Conservation (phyloP, 2,888 invertebrate genomes). For the Abscondita cerata region DNA sequence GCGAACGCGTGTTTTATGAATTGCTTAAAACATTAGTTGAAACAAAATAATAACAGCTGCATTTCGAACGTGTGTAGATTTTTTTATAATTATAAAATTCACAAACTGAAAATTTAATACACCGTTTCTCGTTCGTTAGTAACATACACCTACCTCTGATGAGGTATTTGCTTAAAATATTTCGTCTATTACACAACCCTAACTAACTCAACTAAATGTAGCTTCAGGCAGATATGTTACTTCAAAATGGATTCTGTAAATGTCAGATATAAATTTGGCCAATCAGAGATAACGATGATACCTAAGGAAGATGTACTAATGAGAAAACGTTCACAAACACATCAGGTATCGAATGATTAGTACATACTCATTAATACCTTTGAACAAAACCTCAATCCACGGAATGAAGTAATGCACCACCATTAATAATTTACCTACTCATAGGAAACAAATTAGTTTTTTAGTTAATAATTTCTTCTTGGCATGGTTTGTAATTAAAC, state of each 20-base stretch:
- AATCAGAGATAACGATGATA: slow-evolving; percentile 33
- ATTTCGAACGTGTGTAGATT: too few relatives aligned
- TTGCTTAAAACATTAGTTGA: too few relatives aligned
- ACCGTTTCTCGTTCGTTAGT: slow-evolving; percentile 23
- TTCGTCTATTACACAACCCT: slow-evolving; percentile 34
- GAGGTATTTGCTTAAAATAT: slow-evolving; percentile 36
- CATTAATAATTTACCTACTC: too few relatives aligned
- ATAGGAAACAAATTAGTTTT: too few relatives aligned
- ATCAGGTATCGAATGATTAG: slow-evolving; percentile 30
- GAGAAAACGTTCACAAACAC: slow-evolving; percentile 28
- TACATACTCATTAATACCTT: slow-evolving; percentile 19
- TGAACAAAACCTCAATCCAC: slow-evolving; percentile 2
- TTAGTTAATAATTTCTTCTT: too few relatives aligned
- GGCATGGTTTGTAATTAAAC: too few relatives aligned
- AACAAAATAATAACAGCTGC: too few relatives aligned
- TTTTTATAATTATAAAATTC: too few relatives aligned
- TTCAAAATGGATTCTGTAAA: slow-evolving; percentile 30
- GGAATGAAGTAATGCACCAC: too few relatives aligned
- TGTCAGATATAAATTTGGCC: slow-evolving; percentile 37
- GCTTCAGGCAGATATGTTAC: slow-evolving; percentile 30
- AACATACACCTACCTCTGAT: slow-evolving; percentile 27
- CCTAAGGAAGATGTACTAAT: slow-evolving; percentile 26
- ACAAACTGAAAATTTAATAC: slow-evolving; percentile 26
- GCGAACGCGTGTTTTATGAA: too few relatives aligned
- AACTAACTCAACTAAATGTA: slow-evolving; percentile 36